These are phyloP conservation scores for Montipora capricornis DNA, from an alignment of 64 coral and sea anemone species.

Conservation along the genomic window DNA sequence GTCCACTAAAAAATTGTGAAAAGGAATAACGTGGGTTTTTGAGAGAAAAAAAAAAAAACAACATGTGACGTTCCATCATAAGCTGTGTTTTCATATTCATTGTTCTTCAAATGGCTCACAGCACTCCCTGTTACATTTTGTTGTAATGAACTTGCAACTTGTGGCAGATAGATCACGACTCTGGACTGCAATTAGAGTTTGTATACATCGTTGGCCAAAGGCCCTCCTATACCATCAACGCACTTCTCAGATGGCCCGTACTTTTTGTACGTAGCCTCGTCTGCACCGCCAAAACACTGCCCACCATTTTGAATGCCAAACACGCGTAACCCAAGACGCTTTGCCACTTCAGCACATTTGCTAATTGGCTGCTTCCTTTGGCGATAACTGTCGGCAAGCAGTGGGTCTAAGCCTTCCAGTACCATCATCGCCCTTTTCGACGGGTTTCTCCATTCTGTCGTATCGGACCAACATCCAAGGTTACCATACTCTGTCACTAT, in stretches of 20 bases:
- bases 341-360: conserved; percentile 92
- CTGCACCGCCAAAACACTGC: conserved; percentile 86
- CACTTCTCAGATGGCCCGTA: conserved; percentile 93
- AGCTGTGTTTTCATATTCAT: no score
- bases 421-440: conserved; percentile 71
- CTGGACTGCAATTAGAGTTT: conserved; percentile 13
- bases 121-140: neutral
- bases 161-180: neutral
- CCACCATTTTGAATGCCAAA: conserved; percentile 98
- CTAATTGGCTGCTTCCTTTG: conserved; percentile 85
- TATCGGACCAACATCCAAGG: conserved; percentile 93
- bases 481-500: conserved; percentile 95
- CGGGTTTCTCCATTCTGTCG: conserved; percentile 83
- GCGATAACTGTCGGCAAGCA: conserved; percentile 71
- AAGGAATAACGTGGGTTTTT: no score
- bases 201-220: conserved; percentile 94
- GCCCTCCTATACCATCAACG: conserved; percentile 85
- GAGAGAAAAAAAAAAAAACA: no score
- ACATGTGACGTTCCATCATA: no score
- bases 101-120: neutral
- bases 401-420: conserved; percentile 70
- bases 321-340: conserved; percentile 73
- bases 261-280: conserved; percentile 64
- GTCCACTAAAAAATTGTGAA: no score
- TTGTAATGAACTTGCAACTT: neutral